Evolutionary conservation across 2,888 invertebrate genomes (phyloP).

Genomic region (Callosobruchus maculatus): DNA sequence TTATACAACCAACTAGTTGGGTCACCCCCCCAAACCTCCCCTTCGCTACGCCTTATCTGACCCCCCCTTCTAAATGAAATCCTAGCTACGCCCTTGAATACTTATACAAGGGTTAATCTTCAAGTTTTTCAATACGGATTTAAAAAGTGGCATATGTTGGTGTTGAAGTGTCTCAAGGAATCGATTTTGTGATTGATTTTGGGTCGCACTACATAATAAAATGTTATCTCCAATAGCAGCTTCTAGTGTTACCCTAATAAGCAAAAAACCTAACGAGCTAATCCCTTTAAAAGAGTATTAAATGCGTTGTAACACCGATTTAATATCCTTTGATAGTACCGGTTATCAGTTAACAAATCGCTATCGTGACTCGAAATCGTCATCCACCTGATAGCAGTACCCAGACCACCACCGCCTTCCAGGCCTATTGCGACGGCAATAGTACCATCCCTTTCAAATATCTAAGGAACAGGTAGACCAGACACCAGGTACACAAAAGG

Average conservation of each 20-base stretch:
- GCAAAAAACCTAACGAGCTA: neutral
- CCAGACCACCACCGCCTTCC: too few species aligned
- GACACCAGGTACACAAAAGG: conserved; percentile 18
- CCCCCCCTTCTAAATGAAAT: too few species aligned
- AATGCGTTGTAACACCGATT: neutral
- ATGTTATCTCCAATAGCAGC: neutral
- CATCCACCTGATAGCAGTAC: neutral
- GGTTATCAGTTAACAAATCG: neutral
- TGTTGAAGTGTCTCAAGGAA: too few species aligned
- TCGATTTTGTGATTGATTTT: too few species aligned
- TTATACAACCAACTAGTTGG: too few species aligned
- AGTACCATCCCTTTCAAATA: neutral
- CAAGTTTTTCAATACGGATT: too few species aligned
- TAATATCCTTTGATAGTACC: neutral
- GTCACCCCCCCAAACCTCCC: too few species aligned
- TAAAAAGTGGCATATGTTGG: too few species aligned
- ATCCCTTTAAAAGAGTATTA: neutral
- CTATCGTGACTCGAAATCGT: neutral
- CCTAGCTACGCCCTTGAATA: too few species aligned
- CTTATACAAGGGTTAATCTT: too few species aligned
- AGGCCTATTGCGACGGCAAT: neutral
- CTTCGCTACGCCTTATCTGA: too few species aligned
- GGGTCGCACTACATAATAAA: too few species aligned
- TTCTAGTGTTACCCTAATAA: neutral
- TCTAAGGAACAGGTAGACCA: conserved; percentile 15